These are phyloP conservation scores for Nibea coibor DNA, from an alignment of 2,113 vertebrate genomes.

Conservation along the genomic window DNA sequence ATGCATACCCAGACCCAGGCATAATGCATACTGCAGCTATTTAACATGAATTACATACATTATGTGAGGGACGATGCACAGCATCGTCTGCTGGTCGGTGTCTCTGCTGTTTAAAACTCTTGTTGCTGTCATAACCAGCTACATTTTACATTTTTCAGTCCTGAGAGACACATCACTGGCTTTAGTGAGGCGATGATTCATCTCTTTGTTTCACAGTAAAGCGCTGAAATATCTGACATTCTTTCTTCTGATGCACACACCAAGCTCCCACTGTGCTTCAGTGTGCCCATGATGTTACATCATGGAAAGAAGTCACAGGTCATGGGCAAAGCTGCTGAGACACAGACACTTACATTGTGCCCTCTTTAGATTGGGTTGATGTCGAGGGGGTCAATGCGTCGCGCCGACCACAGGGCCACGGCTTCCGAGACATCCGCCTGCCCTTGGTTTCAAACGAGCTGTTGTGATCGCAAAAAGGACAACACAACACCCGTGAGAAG, in stretches of 20 bases:
- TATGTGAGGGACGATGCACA: not conserved
- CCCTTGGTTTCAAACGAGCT: slow-evolving; percentile 39
- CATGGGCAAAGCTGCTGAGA: not conserved
- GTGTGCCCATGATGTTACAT: not conserved
- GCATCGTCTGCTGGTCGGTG: not conserved
- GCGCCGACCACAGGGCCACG: slow-evolving; percentile 10
- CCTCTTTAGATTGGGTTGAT: slow-evolving; percentile 32
- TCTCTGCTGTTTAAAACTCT: not conserved
- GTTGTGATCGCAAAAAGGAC: slow-evolving; percentile 18
- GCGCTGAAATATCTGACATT: not conserved
- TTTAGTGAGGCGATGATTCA: not conserved
- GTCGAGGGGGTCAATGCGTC: slow-evolving; percentile 20
- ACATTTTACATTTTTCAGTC: not conserved
- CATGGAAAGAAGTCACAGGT: slow-evolving; percentile 31
- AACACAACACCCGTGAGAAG: not conserved
- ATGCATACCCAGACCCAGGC: not conserved
- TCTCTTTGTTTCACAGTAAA: not conserved
- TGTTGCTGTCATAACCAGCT: not conserved
- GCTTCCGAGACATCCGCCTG: slow-evolving; percentile 10
- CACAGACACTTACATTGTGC: slow-evolving; percentile 54
- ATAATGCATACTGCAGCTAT: not conserved
- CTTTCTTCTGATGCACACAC: not conserved
- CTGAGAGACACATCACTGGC: not conserved
- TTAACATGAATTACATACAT: not conserved
- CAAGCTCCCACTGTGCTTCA: not conserved